Base-by-base conservation (phyloP, 2,113 vertebrate species). In the Microtus pennsylvanicus region DNA sequence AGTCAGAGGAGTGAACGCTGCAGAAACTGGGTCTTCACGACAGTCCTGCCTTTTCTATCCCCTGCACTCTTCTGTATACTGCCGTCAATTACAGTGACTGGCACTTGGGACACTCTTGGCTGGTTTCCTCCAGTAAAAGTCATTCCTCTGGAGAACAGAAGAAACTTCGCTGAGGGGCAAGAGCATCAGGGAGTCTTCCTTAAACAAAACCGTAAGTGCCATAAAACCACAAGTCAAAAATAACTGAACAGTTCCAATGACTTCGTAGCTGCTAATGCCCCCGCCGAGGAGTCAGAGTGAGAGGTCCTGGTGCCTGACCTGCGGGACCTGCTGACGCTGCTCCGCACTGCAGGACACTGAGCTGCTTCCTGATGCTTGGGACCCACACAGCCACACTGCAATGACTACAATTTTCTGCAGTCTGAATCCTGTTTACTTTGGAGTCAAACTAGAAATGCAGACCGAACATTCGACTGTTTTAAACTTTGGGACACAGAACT, bases 141-240 rank as follows among this genome's bases (percentile, higher is more conserved):
- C n/a, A 74, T 24, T 38, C 38, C 30, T 61, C 50, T 38, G 4
- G 7, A 74, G 38, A 83, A n/a, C 0, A 75, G 5, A 30, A 69
- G 61, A 45, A 52, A 33, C 24, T 24, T 47, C 58, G 55, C 70
- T 67, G 9, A 74, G 52, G n/a, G 45, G 52, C 75, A 55, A 7
- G 5, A 89, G 85, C 9, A 19, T 26, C 47, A 92, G 42, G 3
- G 10, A 87, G 45, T 78, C 50, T 61, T 85, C 74, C 67, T 76
- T 38, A 45, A 93, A 35, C n/a, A 72, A 94, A 96, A 88, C 28
- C 10, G 50, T 35, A 65, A 94, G 47, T 82, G 61, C 69, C 21
- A 28, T 26, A 75, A 75, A 93, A 78, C 45, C 85, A 80, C 30
- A 70, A 52, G 24, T 45, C 72, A 89, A 91, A 85, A 81, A 16